Evolutionary conservation across 2,113 vertebrate species (phyloP).

Genomic region (Hylia prasina): DNA sequence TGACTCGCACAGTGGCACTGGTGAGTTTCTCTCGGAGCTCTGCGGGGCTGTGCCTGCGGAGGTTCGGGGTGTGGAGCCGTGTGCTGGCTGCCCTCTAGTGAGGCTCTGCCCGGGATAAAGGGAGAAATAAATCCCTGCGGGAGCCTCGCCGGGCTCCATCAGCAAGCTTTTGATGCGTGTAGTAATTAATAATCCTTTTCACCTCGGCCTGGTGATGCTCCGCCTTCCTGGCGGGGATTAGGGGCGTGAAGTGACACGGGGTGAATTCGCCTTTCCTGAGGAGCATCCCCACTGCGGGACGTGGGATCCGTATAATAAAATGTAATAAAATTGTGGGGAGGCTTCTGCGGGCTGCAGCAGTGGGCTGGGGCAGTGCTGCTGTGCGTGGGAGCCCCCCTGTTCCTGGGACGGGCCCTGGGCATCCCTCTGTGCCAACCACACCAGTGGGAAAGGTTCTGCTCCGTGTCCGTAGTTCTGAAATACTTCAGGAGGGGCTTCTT

Average conservation of each 20-base stretch:
- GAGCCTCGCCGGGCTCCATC: fast-evolving
- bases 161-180: fast-evolving
- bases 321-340: fast-evolving
- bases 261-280: background rate
- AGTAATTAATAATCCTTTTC: background rate
- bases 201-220: background rate
- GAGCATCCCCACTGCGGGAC: fast-evolving
- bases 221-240: fast-evolving
- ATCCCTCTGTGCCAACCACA: background rate
- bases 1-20: fast-evolving
- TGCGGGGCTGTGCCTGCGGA: background rate
- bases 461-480: background rate
- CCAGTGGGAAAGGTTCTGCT: background rate
- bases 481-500: background rate
- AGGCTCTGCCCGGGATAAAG: background rate
- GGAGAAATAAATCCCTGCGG: background rate
- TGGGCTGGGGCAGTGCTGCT: background rate
- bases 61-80: background rate
- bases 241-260: fast-evolving
- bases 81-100: slow-evolving; percentile 56
- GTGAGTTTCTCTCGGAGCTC: fast-evolving
- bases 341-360: fast-evolving
- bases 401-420: fast-evolving
- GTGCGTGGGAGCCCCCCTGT: background rate
- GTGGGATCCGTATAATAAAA: fast-evolving